phyloP scores from a whole-genome alignment of 2,113 vertebrate genomes.

The Phasianus colchicus region DNA sequence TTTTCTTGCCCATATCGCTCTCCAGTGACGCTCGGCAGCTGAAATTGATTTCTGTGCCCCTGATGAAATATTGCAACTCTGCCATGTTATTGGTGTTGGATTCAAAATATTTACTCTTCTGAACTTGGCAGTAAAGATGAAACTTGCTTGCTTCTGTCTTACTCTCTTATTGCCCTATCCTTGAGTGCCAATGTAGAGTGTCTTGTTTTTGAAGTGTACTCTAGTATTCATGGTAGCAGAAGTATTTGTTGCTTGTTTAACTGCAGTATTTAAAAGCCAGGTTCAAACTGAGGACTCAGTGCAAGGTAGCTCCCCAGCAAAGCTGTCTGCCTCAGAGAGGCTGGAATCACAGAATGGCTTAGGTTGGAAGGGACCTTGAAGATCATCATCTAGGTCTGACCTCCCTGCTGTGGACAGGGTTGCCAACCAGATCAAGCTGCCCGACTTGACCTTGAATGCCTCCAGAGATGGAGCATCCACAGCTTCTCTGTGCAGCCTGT shows the following conservation, averaged over 20 bases:
- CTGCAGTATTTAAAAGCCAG: neutral
- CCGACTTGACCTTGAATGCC: too few species aligned
- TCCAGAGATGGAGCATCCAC: too few species aligned
- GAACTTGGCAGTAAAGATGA: neutral
- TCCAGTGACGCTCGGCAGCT: neutral
- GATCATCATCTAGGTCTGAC: too few species aligned
- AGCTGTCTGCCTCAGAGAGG: neutral
- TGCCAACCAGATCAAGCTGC: too few species aligned
- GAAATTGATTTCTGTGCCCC: neutral
- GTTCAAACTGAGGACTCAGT: neutral
- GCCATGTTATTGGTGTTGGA: neutral
- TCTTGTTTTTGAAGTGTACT: neutral
- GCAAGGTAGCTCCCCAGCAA: neutral
- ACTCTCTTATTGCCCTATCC: neutral
- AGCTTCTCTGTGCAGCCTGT: too few species aligned
- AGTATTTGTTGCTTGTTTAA: neutral
- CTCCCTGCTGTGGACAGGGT: too few species aligned
- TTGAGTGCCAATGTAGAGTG: neutral
- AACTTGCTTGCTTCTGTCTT: neutral
- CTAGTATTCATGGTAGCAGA: neutral
- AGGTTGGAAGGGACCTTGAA: too few species aligned
- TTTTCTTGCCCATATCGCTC: neutral
- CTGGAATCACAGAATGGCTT: neutral
- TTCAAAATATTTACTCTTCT: neutral
- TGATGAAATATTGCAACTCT: neutral